Base-by-base conservation (phyloP, 2,113 vertebrate genomes). In the Dendropsophus ebraccatus region DNA sequence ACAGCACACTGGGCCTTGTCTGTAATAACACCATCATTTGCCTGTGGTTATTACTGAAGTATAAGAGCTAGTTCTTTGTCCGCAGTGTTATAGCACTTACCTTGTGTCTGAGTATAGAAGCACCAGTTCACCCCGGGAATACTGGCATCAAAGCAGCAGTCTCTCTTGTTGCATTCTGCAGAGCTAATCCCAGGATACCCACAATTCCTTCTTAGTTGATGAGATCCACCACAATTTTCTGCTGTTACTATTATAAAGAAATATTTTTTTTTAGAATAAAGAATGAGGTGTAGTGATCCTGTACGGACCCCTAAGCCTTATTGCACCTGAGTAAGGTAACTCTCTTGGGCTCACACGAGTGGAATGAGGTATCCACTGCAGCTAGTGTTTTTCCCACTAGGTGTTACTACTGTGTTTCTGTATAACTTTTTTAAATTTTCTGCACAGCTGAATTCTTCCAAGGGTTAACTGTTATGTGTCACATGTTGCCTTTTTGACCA, bases 1-100 rank as follows among this genome's bases (percentile, higher is more conserved):
- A 65, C 37, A 17, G 56, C 23, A 54, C 83, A 84, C 54, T 76
- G 83, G 11, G 25, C 70, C 30, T 50, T 62, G 49, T 84, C 83
- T 84, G 52, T 10, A 56, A 49, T 13, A 49, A 49, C 9, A 58
- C 19, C 23, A 8, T 21, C 23, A 58, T n/a, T 58, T 13, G 47
- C 47, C 47, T 58, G 23, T 23, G 8, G 8, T 58, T 58, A 58
- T 9, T 58, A 8, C 56, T n/a, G 56, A n/a, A 3, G 19, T 58
- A n/a, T n/a, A n/a, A 23, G 17, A 2, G 56, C 19, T 7, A 23
- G 21, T 58, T 58, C 21, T 58, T 1, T 23, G 19, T 21, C 21
- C 17, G 1, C 23, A n/a, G 23, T 58, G 7, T 58, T n/a, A 23
- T 58, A 58, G 56, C 8, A 49, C 8, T 49, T 52, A 60, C 58